These are phyloP conservation scores for Battus philenor DNA, from an alignment of 1,140 invertebrate genomes.

Conservation along the genomic window DNA sequence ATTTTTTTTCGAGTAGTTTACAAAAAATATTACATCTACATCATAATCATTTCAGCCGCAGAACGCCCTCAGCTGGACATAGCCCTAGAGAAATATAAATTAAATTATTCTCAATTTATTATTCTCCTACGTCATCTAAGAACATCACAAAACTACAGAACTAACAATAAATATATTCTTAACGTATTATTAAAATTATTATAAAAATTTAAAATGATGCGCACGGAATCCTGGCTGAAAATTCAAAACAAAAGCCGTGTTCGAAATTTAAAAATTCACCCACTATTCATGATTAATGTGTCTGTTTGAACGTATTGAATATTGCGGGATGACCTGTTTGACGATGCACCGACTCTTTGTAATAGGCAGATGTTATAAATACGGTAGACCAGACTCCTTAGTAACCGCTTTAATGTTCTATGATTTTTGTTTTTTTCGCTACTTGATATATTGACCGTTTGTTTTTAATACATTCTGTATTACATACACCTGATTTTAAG, in stretches of 20 bases:
- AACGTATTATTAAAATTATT: no score
- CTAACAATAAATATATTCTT: no score
- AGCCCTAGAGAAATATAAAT: no score
- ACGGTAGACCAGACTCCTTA: slow-evolving; percentile 28
- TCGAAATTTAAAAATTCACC: slow-evolving; percentile 42
- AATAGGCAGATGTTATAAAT: slow-evolving; percentile 60
- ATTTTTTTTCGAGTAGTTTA: no score
- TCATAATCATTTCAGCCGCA: no score
- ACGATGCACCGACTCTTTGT: slow-evolving; percentile 57
- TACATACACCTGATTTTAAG: slow-evolving; percentile 8
- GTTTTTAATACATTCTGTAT: no score
- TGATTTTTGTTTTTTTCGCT: slow-evolving; percentile 1
- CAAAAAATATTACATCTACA: no score
- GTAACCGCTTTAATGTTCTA: slow-evolving; percentile 40
- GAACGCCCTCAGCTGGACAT: no score
- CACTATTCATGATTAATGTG: slow-evolving; percentile 54
- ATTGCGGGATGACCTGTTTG: slow-evolving; percentile 60
- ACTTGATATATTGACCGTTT: no score
- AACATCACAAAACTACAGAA: no score
- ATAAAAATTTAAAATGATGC: not conserved
- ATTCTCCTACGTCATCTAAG: no score
- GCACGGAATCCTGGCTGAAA: slow-evolving; percentile 1
- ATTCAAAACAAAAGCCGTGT: slow-evolving; percentile 32
- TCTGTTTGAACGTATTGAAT: slow-evolving; percentile 42
- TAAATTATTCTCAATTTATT: no score